Evolutionary conservation across 2,888 invertebrate genomes (phyloP), one percentile per base, ranked within the genome.

Genomic region (Tenthredo livida): DNA sequence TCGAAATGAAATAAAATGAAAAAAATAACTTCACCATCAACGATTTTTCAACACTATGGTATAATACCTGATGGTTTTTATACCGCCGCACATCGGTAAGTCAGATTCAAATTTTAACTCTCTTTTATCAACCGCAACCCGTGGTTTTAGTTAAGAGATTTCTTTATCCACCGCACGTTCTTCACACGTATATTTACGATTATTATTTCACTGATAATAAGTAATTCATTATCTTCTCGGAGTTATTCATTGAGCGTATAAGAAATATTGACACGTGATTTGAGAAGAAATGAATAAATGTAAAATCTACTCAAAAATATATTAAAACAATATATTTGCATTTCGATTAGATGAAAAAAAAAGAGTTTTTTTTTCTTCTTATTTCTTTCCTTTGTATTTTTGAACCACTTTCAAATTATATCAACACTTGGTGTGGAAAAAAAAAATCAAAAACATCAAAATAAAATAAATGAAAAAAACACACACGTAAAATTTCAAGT

Each of bases 31-130:
- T n/a, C 12, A 25, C 10, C 21, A 50, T 84, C 84, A 84, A 58
- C 84, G 84, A 84, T 78, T 84, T 47, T 84, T 61, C 47, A 84
- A 29, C n/a, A 61, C 65, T n/a, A 77, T 43, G 33, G 33, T 33
- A 33, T 33, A 33, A 33, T 33, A 84, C 29, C 58, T 73, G 29
- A 50, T 78, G 17, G 43, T 17, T 43, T 61, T 61, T 5, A 54
- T n/a, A 12, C n/a, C 5, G 12, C 21, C 25, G 21, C 37, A 17
- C 77, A 78, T 78, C 58, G 25, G 40, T 25, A 61, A 61, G 25
- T 61, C 0, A 21, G 61, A 25, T 61, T 61, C 25, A 2, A 61
- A 61, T 61, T 25, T 25, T 25, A 12, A 61, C 25, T 25, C 61
- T 61, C n/a, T n/a, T 70, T 17, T n/a, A n/a, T n/a, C n/a, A n/a